Percentiles rank a stretch among this genome's conserved stretches.
These are phyloP conservation scores for Cavia porcellus DNA, from an alignment of 2,113 vertebrate species.

Conservation along the genomic window DNA sequence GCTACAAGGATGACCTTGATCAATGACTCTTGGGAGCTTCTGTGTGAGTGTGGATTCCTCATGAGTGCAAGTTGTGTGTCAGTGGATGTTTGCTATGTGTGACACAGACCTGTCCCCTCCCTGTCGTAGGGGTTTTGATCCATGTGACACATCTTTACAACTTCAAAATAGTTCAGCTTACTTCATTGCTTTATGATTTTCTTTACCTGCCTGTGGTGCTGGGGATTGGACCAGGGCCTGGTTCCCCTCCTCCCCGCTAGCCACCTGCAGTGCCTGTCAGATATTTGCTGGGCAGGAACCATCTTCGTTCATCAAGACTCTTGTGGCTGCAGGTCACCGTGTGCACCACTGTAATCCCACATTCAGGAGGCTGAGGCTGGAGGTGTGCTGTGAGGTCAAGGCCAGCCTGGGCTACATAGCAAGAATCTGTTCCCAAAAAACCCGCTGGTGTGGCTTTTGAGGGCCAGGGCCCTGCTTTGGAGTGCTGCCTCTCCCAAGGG, in stretches of 20 bases:
- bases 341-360: not conserved
- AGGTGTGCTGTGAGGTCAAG: not conserved
- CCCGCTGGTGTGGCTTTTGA: not conserved
- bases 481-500: not conserved
- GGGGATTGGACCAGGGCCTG: not conserved
- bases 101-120: not conserved
- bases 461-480: not conserved
- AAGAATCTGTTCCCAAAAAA: not conserved
- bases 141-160: not conserved
- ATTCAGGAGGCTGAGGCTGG: not conserved
- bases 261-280: not conserved
- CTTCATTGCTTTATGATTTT: not conserved
- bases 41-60: not conserved
- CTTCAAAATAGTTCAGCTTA: conserved; percentile 9
- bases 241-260: not conserved
- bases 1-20: not conserved
- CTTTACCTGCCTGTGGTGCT: not conserved
- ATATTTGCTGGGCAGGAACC: conserved; percentile 3
- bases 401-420: not conserved
- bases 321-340: not conserved
- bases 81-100: not conserved
- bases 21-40: not conserved
- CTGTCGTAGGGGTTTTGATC: not conserved
- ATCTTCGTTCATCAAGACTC: not conserved
- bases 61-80: not conserved